Conservation (phyloP, 1,140 invertebrate genomes). For the Trigoniulus corallinus region DNA sequence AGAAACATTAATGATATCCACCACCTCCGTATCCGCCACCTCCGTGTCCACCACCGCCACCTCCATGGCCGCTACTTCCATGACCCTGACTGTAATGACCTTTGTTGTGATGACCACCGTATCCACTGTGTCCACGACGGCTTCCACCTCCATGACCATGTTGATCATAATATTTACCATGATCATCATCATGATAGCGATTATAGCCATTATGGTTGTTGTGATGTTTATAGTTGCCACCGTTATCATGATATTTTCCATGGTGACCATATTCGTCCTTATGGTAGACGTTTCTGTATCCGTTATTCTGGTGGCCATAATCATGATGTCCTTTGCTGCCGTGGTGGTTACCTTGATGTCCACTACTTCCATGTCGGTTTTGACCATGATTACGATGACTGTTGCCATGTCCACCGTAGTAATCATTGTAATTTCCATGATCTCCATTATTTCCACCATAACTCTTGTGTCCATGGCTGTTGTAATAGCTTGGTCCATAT, state of each 20-base stretch:
- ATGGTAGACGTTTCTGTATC: neutral
- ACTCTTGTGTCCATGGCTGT: neutral
- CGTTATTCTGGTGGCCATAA: neutral
- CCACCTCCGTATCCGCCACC: neutral
- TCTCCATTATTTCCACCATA: neutral
- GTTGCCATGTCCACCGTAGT: conserved; percentile 1
- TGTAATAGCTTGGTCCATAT: neutral
- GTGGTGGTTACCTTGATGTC: neutral
- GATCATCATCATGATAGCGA: neutral
- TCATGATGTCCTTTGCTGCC: neutral
- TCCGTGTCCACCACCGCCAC: neutral
- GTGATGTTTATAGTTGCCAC: neutral
- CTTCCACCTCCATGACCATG: neutral
- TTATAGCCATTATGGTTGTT: neutral
- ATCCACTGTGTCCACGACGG: neutral
- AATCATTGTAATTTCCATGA: neutral
- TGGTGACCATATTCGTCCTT: neutral
- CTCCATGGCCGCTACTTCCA: neutral
- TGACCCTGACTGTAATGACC: neutral
- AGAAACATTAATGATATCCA: neutral
- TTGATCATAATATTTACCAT: neutral
- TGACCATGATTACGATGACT: neutral
- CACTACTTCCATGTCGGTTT: neutral
- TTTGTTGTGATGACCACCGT: neutral
- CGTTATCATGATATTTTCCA: neutral